Evolutionary conservation across 1,140 invertebrate species (phyloP).

Genomic region (Tetragnatha versicolor): DNA sequence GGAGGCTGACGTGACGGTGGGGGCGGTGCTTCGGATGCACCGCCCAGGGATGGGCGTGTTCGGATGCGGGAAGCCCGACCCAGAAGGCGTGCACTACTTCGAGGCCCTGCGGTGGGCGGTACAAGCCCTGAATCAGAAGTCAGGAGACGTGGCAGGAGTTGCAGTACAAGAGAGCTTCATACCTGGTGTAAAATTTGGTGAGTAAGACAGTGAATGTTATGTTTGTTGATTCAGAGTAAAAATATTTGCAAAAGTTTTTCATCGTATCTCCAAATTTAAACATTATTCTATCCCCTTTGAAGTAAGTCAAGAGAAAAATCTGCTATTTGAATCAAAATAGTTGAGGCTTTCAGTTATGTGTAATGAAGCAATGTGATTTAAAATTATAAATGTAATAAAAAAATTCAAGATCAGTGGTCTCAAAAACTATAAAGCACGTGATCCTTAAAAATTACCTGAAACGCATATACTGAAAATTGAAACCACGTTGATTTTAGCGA

Average conservation of each 20-base stretch:
- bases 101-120: constrained; percentile 60
- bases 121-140: constrained; percentile 32
- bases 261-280: no score
- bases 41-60: constrained; percentile 26
- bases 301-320: not conserved
- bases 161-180: constrained; percentile 33
- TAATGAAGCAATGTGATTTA: no score
- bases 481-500: no score
- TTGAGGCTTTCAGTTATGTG: no score
- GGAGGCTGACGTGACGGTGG: constrained; percentile 43
- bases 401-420: no score
- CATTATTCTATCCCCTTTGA: not conserved
- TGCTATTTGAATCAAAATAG: not conserved
- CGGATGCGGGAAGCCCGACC: constrained; percentile 45
- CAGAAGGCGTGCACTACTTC: constrained; percentile 58
- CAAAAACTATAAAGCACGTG: no score
- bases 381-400: no score
- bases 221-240: no score
- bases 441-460: no score
- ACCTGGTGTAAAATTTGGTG: constrained; percentile 50
- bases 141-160: constrained; percentile 13
- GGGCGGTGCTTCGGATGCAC: constrained; percentile 42
- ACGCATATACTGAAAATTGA: no score
- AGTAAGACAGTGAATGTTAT: no score
- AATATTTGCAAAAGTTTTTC: no score